Base-by-base conservation (phyloP, 35 echinoderm and acorn worm species). In the Acanthaster planci region DNA sequence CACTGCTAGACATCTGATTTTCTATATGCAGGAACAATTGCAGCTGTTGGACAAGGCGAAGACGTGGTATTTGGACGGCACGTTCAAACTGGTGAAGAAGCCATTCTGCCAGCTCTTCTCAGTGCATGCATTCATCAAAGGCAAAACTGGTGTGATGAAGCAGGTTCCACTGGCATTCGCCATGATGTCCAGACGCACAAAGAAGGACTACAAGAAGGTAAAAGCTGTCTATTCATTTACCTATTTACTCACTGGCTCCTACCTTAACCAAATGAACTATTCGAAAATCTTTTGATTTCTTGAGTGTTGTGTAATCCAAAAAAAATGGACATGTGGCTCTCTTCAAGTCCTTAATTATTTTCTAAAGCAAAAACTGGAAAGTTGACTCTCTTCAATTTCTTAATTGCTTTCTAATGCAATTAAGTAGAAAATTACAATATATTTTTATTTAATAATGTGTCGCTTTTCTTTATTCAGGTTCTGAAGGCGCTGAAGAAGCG, bases 1-100 rank as follows among this genome's bases (percentile, higher is more conserved):
- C 42, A 54, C 51, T 8, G 54, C 60, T n/a, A 76, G 56, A 7
- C 90, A 92, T 22, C 67, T 92, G 0, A 40, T 86, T 0, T 92
- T 86, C 55, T 81, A 78, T 3, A 82, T 77, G 1, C 38, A 80
- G 0, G 53, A 83, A n/a, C 82, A 84, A 82, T n/a, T 93, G 5
- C 52, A 36, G n/a, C 76, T 93, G 35, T 56, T 93, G 0, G 19
- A 67, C 3, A 79, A 84, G 38, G 37, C 86, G 1, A 93, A 84
- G 54, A 54, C 40, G 3, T 92, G 90, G 90, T 92, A 88, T 37
- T 55, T 87, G 1, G 89, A 91, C 37, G 76, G 89, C 8, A 91
- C 90, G 1, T 92, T 92, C 59, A 86, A 92, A 29, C 16, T 92
- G 6, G 42, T 92, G 8, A 81, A 82, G 26, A 40, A 60, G 1